phyloP scores from a whole-genome alignment of 2,888 invertebrate species.

The Athalia circularis region DNA sequence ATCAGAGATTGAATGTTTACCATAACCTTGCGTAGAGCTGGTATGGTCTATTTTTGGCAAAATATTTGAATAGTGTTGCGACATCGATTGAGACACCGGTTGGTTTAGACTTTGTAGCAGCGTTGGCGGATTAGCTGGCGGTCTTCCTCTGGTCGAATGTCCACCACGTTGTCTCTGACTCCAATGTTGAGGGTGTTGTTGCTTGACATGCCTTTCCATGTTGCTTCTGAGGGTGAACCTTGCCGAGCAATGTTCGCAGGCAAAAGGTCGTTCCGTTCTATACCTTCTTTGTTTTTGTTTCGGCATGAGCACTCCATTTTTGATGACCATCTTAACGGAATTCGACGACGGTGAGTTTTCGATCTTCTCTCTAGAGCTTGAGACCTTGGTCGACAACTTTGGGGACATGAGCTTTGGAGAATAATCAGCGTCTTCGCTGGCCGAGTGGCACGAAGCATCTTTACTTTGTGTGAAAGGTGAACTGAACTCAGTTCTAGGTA shows the following conservation, averaged over 20 bases:
- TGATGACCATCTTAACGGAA: slow-evolving; percentile 91
- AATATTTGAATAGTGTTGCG: slow-evolving; percentile 58
- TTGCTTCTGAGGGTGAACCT: slow-evolving; percentile 94
- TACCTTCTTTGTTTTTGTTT: slow-evolving; percentile 94
- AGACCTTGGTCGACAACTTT: slow-evolving; percentile 49
- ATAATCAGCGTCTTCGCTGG: slow-evolving; percentile 56
- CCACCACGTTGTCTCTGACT: slow-evolving; percentile 84
- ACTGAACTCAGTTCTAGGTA: slow-evolving; percentile 52
- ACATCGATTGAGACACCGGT: slow-evolving; percentile 48
- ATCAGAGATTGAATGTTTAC: slow-evolving; percentile 76
- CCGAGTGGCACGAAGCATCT: slow-evolving; percentile 50
- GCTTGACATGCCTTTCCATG: slow-evolving; percentile 96
- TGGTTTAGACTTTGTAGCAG: slow-evolving; percentile 58
- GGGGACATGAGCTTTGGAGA: slow-evolving; percentile 55
- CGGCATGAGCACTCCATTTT: slow-evolving; percentile 92
- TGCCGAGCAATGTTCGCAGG: slow-evolving; percentile 93
- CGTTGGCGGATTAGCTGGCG: slow-evolving; percentile 70
- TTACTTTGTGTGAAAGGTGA: slow-evolving; percentile 53
- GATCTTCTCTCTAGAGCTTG: slow-evolving; percentile 58
- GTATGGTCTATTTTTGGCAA: slow-evolving; percentile 63
- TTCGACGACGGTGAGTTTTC: slow-evolving; percentile 75
- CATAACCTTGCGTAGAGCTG: slow-evolving; percentile 72
- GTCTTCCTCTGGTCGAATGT: slow-evolving; percentile 76
- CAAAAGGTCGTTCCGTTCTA: slow-evolving; percentile 92
- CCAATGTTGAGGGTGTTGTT: slow-evolving; percentile 94